phyloP scores from a whole-genome alignment of 2,797 vertebrate species.

The Psittacula derbiana region DNA sequence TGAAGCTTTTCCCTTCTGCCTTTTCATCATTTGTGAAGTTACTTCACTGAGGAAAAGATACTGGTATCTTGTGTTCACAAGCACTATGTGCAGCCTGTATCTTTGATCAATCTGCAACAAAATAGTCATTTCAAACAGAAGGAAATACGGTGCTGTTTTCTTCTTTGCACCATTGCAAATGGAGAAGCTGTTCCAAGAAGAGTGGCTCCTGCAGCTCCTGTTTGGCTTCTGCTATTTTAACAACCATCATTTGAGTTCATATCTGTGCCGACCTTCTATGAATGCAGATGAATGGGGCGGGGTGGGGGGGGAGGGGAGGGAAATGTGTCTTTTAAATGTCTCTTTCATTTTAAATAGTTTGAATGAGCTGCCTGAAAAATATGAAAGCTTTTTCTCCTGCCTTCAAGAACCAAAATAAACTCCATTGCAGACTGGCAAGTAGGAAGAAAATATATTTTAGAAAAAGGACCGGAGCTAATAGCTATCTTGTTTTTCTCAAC shows the following conservation, averaged over 20 bases:
- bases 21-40: background rate
- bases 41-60: background rate
- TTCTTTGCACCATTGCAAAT: background rate
- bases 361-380: background rate
- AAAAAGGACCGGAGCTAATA: background rate
- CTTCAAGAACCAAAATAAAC: background rate
- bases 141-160: background rate
- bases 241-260: background rate
- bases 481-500: conserved; percentile 56
- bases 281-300: background rate
- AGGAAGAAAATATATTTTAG: background rate
- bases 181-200: background rate
- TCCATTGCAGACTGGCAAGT: background rate
- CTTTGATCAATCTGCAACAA: background rate
- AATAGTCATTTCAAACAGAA: background rate
- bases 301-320: background rate
- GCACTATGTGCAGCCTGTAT: background rate
- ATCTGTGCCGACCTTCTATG: background rate
- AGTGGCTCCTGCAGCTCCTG: background rate
- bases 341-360: background rate
- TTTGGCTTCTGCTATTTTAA: background rate
- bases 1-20: background rate
- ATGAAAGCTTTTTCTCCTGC: background rate
- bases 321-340: background rate
- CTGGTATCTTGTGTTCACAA: background rate